These are phyloP conservation scores for Mesochorus sp. DNA, from an alignment of 2,888 invertebrate genomes.

Conservation along the genomic window DNA sequence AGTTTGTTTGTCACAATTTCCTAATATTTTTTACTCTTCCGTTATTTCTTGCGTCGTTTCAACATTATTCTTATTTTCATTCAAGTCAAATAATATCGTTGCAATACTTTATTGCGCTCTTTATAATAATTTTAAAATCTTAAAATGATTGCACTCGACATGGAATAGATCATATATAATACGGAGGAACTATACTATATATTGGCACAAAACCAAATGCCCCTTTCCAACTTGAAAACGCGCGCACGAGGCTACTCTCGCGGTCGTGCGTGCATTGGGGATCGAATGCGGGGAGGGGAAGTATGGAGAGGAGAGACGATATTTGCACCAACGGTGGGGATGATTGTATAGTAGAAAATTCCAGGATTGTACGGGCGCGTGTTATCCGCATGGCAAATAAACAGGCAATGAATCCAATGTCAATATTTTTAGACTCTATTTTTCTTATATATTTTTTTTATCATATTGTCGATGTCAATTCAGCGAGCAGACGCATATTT, in stretches of 20 bases:
- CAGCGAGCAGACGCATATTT: neutral
- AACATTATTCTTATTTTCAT: too few relatives aligned
- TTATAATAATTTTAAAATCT: too few relatives aligned
- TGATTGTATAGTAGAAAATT: constrained; percentile 37
- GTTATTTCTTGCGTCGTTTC: too few relatives aligned
- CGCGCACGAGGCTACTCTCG: neutral
- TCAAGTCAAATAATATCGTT: too few relatives aligned
- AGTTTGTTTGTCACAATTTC: too few relatives aligned
- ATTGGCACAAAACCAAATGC: constrained; percentile 16
- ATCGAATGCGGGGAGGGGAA: too few relatives aligned
- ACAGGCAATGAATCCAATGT: constrained; percentile 23
- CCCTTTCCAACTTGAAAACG: neutral
- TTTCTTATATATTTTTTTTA: neutral
- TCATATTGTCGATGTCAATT: neutral
- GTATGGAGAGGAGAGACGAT: neutral
- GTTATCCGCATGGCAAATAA: constrained; percentile 42
- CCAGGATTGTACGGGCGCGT: constrained; percentile 15
- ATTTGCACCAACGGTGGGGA: neutral
- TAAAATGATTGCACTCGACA: neutral
- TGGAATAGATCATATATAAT: neutral
- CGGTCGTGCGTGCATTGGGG: neutral
- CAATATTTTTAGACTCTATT: constrained; percentile 29
- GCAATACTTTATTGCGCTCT: too few relatives aligned
- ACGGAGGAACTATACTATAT: neutral
- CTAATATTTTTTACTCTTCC: too few relatives aligned